A percentile compares a stretch with the other conserved stretches of the same genome.
phyloP scores from a whole-genome alignment of 1,140 invertebrate species.

The Zophobas atratus region DNA sequence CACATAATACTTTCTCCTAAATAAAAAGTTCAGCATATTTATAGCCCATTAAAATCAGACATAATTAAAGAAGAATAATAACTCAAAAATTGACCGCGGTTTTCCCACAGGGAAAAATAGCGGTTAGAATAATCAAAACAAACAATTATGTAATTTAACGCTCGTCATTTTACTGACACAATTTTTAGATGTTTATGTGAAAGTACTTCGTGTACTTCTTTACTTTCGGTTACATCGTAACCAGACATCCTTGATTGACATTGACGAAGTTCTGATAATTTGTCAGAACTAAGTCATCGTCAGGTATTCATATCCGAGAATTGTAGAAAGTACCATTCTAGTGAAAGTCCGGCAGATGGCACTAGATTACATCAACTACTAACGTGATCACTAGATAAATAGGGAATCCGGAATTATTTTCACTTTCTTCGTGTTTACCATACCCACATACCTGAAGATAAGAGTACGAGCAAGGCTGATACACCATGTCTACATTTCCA shows the following conservation, averaged over 20 bases:
- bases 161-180: too few relatives aligned
- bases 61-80: too few relatives aligned
- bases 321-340: slow-evolving; percentile 25
- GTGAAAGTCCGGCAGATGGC: slow-evolving; percentile 39
- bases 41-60: background rate
- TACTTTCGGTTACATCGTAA: background rate
- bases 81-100: too few relatives aligned
- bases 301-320: background rate
- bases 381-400: slow-evolving; percentile 30
- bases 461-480: background rate
- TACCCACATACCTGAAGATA: background rate
- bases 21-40: background rate
- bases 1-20: slow-evolving; percentile 7
- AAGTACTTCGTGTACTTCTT: background rate
- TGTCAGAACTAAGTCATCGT: slow-evolving; percentile 1
- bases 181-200: background rate
- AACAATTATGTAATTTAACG: too few relatives aligned
- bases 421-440: slow-evolving; percentile 28
- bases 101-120: too few relatives aligned
- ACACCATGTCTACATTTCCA: background rate
- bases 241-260: slow-evolving; percentile 19
- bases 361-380: slow-evolving; percentile 29
- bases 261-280: background rate
- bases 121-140: too few relatives aligned
- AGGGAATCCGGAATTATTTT: slow-evolving; percentile 42